These are phyloP conservation scores for Meiosimyza platycephala DNA, from an alignment of 2,888 invertebrate genomes.

Conservation along the genomic window DNA sequence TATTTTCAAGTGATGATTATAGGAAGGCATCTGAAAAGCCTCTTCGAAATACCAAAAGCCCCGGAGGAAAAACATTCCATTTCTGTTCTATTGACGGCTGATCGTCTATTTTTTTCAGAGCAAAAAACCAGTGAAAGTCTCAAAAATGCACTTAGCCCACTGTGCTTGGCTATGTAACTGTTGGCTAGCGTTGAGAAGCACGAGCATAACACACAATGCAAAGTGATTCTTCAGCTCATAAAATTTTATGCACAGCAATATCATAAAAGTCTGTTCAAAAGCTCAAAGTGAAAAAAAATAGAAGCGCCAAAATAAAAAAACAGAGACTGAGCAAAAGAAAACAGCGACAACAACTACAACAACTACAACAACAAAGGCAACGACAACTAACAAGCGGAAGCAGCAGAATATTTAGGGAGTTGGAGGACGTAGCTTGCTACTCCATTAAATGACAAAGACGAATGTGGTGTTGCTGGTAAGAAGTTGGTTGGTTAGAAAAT, in stretches of 20 bases:
- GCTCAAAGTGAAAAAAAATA: slow-evolving; percentile 44
- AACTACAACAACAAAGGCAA: slow-evolving; percentile 41
- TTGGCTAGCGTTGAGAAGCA: background rate
- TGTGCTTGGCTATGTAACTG: no score
- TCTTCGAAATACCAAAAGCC: no score
- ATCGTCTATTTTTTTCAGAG: no score
- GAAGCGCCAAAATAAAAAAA: slow-evolving; percentile 40
- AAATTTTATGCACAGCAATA: slow-evolving; percentile 49
- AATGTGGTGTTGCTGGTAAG: slow-evolving; percentile 5
- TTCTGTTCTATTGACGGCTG: no score
- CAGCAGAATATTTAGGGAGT: slow-evolving; percentile 28
- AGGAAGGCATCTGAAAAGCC: no score
- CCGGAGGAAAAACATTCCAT: no score
- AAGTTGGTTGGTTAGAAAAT: slow-evolving; percentile 5
- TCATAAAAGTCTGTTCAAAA: slow-evolving; percentile 52
- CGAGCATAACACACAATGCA: slow-evolving; percentile 15
- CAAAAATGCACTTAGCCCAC: no score
- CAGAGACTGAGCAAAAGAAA: slow-evolving; percentile 28
- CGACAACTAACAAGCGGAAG: slow-evolving; percentile 27
- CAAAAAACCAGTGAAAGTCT: no score
- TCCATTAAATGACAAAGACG: slow-evolving; percentile 20
- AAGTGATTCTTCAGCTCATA: slow-evolving; percentile 45
- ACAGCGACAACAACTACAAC: slow-evolving; percentile 18
- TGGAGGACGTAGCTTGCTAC: slow-evolving; percentile 6
- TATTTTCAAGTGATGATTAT: no score